phyloP scores from a whole-genome alignment of 2,888 invertebrate genomes.

The Odiellus spinosus region DNA sequence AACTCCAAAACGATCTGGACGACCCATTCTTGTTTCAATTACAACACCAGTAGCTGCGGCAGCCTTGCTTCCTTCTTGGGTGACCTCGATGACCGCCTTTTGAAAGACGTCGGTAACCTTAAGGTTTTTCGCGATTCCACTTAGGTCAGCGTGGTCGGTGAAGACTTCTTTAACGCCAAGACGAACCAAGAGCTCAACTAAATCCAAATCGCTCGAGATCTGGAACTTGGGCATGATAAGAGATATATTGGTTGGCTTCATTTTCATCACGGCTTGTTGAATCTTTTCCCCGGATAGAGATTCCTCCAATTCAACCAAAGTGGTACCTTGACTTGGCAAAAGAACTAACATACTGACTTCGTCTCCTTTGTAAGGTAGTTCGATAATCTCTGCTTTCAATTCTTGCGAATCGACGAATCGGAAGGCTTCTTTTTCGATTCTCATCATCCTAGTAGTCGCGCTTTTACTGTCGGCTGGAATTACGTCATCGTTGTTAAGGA shows the following conservation, averaged over 20 bases:
- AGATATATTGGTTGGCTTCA: not conserved
- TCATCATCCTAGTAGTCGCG: too few relatives aligned
- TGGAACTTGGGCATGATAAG: not conserved
- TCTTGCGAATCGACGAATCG: not conserved
- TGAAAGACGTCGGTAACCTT: not conserved
- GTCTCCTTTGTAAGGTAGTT: constrained; percentile 3
- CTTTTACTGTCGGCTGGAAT: too few relatives aligned
- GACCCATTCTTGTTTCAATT: too few relatives aligned
- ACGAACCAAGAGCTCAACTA: not conserved
- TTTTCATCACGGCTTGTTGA: not conserved
- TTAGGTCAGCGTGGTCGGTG: not conserved
- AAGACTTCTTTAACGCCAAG: not conserved
- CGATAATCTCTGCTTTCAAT: not conserved
- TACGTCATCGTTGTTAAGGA: too few relatives aligned
- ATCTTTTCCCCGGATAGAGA: not conserved
- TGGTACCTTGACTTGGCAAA: not conserved
- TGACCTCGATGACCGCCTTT: not conserved
- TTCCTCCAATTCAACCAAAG: not conserved
- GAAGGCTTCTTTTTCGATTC: too few relatives aligned
- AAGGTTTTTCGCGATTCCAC: not conserved
- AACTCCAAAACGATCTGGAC: too few relatives aligned
- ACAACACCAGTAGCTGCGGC: not conserved
- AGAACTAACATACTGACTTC: constrained; percentile 5
- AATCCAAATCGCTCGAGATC: not conserved
- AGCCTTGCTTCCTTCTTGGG: not conserved